These are phyloP conservation scores for Serrognathus titanus DNA, from an alignment of 2,888 invertebrate genomes.

Conservation along the genomic window DNA sequence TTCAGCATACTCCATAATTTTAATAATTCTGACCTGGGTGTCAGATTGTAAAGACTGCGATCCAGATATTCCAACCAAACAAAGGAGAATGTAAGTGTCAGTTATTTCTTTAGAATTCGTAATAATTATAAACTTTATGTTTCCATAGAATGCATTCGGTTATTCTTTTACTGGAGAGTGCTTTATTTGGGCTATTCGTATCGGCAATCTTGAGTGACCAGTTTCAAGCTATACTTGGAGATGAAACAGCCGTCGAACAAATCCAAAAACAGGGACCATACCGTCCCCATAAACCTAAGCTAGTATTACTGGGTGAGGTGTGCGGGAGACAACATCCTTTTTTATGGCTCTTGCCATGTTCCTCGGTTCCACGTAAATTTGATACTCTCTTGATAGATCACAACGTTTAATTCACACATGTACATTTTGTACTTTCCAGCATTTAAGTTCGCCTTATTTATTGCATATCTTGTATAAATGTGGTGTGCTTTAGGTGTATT, in stretches of 20 bases:
- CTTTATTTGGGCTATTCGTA: conserved; percentile 85
- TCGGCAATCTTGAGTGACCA: conserved; percentile 84
- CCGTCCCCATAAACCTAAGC: conserved; percentile 60
- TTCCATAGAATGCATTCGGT: conserved; percentile 79
- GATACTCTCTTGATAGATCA: conserved; percentile 46
- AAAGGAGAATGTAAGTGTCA: conserved; percentile 68
- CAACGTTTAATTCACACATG: conserved; percentile 38
- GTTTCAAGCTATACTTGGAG: conserved; percentile 76
- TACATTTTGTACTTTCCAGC: background rate
- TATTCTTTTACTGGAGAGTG: conserved; percentile 74
- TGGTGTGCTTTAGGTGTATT: background rate
- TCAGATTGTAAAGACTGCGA: conserved; percentile 66
- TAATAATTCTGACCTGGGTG: conserved; percentile 71
- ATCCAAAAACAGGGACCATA: conserved; percentile 66
- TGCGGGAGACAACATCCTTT: conserved; percentile 72
- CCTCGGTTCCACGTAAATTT: conserved; percentile 48
- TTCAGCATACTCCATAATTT: conserved; percentile 63
- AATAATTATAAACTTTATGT: background rate
- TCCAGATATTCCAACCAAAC: conserved; percentile 62
- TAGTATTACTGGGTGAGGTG: conserved; percentile 70
- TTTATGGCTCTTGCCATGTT: conserved; percentile 71
- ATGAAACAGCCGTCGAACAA: conserved; percentile 81
- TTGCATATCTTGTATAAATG: background rate
- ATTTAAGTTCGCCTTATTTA: background rate
- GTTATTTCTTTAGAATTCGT: background rate